A percentile compares a stretch with the other conserved stretches of the same genome.
phyloP scores from a whole-genome alignment of 2,797 vertebrate species.

The Steatocranus sp. region DNA sequence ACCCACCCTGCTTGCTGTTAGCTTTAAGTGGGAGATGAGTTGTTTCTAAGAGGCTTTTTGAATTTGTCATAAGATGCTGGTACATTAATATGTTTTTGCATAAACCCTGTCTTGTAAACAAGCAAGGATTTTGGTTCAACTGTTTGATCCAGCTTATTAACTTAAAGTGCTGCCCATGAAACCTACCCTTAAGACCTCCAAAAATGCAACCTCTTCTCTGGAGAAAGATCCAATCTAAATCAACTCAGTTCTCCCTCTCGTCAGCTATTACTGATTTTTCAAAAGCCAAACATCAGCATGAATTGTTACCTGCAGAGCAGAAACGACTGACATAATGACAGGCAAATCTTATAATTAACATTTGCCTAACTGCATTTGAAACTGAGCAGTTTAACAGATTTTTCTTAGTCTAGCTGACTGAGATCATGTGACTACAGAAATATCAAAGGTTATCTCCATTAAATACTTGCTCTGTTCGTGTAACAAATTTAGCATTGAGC shows the following conservation, averaged over 20 bases:
- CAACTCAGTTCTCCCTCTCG: background rate
- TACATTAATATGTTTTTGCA: background rate
- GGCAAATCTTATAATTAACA: background rate
- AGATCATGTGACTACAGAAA: background rate
- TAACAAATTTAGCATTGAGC: background rate
- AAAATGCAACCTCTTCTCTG: background rate
- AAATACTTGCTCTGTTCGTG: background rate
- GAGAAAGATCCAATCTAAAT: background rate
- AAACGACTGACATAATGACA: background rate
- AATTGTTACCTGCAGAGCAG: background rate
- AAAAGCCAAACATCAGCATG: background rate
- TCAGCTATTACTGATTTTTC: background rate
- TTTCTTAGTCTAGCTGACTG: background rate
- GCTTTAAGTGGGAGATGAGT: slow-evolving; percentile 6
- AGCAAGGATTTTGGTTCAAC: slow-evolving; percentile 17
- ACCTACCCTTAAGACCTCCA: background rate
- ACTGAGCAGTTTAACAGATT: background rate
- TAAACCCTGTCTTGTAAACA: slow-evolving; percentile 29
- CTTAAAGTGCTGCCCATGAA: slow-evolving; percentile 11
- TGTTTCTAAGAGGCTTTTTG: slow-evolving; percentile 31
- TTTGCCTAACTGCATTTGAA: background rate
- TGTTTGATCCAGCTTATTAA: slow-evolving; percentile 40
- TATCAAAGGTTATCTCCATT: background rate
- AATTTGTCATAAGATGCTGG: slow-evolving; percentile 5
- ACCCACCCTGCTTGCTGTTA: slow-evolving; percentile 3